Evolutionary conservation across 2,888 invertebrate species (phyloP), one percentile per base, ranked within the genome.

Genomic region (Erebia epiphron): DNA sequence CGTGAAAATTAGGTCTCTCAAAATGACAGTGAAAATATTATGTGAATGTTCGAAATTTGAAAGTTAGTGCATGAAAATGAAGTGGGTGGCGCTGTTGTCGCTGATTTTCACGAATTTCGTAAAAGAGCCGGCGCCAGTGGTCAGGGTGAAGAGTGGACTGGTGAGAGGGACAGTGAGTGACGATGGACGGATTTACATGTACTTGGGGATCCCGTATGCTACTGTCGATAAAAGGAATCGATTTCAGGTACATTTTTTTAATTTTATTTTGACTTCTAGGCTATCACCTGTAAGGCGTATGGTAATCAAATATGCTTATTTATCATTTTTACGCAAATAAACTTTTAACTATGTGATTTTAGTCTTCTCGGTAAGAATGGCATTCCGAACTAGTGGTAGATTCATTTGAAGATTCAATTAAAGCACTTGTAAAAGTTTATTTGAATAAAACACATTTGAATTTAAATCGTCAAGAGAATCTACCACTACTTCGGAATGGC

Each of bases 181-280:
- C 49, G 82, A 86, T 72, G 91, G 91, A 8, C 79, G 75, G 67
- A 85, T 88, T 76, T 83, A 85, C 82, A 85, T 88, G 75, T 93
- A 89, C 82, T 83, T 89, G 65, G 92, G 92, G 1, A 87, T 93
- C 61, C 92, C 92, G 0, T 93, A 93, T 70, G 92, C 83, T 1
- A 84, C 83, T 0, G 92, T 92, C 26, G 80, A 85, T 56, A 82
- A 83, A 1, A 80, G 72, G 1, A 93, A 92, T 67, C 79, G 92
- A 13, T 93, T 92, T 76, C 86, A 88, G 89, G 92, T 91, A 61
- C 78, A 63, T 61, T 14, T 14, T 50, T 26, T 26, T 21, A 21
- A 26, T 26, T 26, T 26, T 26, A 26, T 0, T 26, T 26, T 26
- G 26, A 26, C 26, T 26, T 26, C 26, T 26, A 26, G 21, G 21